Evolutionary conservation across 2,888 invertebrate species (phyloP), one percentile per base, ranked within the genome.

Genomic region (Poecilobothrus nobilitatus): DNA sequence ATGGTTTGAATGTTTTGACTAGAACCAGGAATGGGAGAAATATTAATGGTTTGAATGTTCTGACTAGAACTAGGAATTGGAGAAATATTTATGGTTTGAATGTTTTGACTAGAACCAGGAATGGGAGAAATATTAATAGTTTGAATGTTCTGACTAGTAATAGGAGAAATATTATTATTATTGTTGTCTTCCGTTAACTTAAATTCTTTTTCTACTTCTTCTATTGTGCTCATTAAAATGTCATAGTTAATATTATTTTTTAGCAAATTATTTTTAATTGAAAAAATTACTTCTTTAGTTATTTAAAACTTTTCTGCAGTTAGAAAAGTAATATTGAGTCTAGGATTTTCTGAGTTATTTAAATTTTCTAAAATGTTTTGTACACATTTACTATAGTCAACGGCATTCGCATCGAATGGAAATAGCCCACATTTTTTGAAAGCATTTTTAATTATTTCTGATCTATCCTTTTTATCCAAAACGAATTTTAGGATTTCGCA

Each of bases 361-460:
- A 68, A n/a, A 53, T n/a, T 64, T 68, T 68, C 68, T 34, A 68
- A 44, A 64, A 63, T 68, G 20, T 68, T 68, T 65, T 68, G 68
- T n/a, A 65, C 65, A 61, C 68, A 68, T 68, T 68, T 65, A 21
- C 53, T 65, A 33, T 53, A 67, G 20, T 67, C 67, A 37, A 67
- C 63, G 10, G 63, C 67, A 37, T 67, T 67, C 67, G 22, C 61
- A 44, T 67, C 34, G 15, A 64, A 67, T n/a, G 66, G 66, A 61
- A 37, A 66, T 53, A 44, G 44, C 12, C 27, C 53, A 18, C 64
- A 64, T 67, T 67, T 67, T 67, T 21, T 63, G 21, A 67, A 67
- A 1, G 67, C 37, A 44, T 64, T 67, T 27, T 63, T 27, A 27
- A 64, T 63, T 61, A 44, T 27, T 64, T 63, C 9, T 34, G 66